These are phyloP conservation scores for Spodoptera exigua DNA, from an alignment of 2,888 invertebrate species.

Conservation along the genomic window DNA sequence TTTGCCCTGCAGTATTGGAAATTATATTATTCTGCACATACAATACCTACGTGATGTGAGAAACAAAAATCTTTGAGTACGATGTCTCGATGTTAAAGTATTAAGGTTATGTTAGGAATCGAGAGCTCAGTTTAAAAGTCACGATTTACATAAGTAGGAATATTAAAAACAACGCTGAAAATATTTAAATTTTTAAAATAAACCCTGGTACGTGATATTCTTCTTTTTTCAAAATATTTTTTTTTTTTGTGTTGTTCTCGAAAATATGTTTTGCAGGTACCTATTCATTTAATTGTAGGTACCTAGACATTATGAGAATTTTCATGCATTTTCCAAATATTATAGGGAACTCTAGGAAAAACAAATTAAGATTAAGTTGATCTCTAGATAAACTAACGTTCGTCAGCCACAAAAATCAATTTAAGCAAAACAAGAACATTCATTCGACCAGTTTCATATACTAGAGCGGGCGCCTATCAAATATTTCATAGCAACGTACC, in stretches of 20 bases:
- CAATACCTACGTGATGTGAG: slow-evolving; percentile 59
- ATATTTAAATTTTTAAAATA: slow-evolving; percentile 7
- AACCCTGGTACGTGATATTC: too few species aligned
- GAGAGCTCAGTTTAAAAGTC: slow-evolving; percentile 26
- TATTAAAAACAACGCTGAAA: slow-evolving; percentile 4
- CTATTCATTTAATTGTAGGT: too few species aligned
- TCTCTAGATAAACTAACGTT: slow-evolving; percentile 1
- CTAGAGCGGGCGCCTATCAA: slow-evolving; percentile 73
- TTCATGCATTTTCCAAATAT: too few species aligned
- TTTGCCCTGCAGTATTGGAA: slow-evolving; percentile 58
- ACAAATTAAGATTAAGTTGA: background rate
- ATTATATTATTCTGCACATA: slow-evolving; percentile 62
- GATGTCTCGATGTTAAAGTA: slow-evolving; percentile 38
- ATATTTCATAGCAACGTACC: slow-evolving; percentile 82
- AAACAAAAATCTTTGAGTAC: slow-evolving; percentile 50
- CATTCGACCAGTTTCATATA: slow-evolving; percentile 60
- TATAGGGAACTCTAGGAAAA: too few species aligned
- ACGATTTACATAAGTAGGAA: slow-evolving; percentile 38
- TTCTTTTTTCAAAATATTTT: too few species aligned
- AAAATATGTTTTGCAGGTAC: too few species aligned
- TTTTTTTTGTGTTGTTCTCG: too few species aligned
- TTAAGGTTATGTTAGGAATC: slow-evolving; percentile 32
- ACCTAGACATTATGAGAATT: too few species aligned
- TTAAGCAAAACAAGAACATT: slow-evolving; percentile 59
- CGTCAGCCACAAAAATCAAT: slow-evolving; percentile 54